Base-by-base conservation (phyloP, 1,140 invertebrate genomes). In the Lutraria rhynchaena region DNA sequence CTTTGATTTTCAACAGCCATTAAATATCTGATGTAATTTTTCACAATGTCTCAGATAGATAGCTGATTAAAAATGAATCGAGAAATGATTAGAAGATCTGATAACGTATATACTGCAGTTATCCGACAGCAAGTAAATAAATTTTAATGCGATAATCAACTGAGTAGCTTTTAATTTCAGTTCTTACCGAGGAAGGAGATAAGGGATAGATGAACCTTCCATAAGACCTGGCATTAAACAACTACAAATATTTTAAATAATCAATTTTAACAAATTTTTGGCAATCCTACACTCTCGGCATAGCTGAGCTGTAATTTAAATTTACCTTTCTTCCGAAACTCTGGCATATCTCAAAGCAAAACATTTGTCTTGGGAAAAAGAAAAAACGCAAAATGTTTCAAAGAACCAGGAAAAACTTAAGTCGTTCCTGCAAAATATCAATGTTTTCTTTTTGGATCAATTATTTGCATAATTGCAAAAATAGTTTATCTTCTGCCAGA, bases 381-480 rank as follows among this genome's bases (percentile, higher is more conserved):
- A 29, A 61, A 75, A 74, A 75, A 61, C 29, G 24, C 63, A 31
- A 29, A 74, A 58, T 55, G 31, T 74, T 74, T 55, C 57, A 74
- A 74, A 15, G 15, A 75, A 31, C 7, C 22, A 44, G 22, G 63
- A 75, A 60, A 69, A 61, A n/a, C n/a, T n/a, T 2, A 29, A 63
- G 55, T 63, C 49, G 44, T 33, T 61, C 73, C 73, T 75, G 73
- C 73, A 61, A 61, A 61, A 61, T 60, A 57, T 75, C 73, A 75
- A 75, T 75, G 73, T 61, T 61, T 46, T 57, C 73, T 75, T 75
- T 75, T 60, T 61, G 73, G 73, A 46, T 75, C 73, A 75, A 57
- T 75, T 75, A 75, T 75, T 75, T 75, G 73, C 73, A 75, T 75
- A 75, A 75, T 75, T 75, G 57, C 55, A 44, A 49, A 60, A 75